phyloP scores from a whole-genome alignment of 2,113 vertebrate genomes.

The Mustelus asterias region DNA sequence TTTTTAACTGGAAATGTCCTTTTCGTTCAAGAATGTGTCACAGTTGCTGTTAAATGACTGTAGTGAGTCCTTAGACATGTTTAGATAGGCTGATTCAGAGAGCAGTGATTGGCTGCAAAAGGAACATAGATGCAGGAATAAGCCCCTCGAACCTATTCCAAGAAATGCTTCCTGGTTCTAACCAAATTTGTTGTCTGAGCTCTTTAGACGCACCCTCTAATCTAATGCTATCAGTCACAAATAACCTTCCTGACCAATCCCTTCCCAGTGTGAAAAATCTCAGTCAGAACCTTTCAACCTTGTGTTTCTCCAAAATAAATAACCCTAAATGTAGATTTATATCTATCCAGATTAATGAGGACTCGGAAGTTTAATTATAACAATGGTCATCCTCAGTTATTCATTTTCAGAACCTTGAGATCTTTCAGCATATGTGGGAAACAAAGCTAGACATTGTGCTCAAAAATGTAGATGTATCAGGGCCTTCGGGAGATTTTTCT shows the following conservation, averaged over 20 bases:
- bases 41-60: neutral
- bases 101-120: neutral
- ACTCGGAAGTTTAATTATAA: neutral
- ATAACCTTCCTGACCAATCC: neutral
- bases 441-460: neutral
- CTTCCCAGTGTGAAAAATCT: neutral
- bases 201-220: neutral
- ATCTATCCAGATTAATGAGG: neutral
- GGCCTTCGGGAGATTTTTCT: neutral
- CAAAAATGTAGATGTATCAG: neutral
- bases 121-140: neutral
- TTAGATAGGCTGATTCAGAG: neutral
- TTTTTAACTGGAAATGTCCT: neutral
- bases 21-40: neutral
- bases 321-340: neutral
- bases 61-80: neutral
- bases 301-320: neutral
- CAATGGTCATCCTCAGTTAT: neutral
- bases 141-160: too few relatives aligned
- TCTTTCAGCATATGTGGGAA: neutral
- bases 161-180: neutral
- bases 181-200: neutral
- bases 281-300: neutral
- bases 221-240: neutral
- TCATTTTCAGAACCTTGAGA: neutral